Conservation (phyloP, 2,888 invertebrate species). For the Nemapogon koenigi region DNA sequence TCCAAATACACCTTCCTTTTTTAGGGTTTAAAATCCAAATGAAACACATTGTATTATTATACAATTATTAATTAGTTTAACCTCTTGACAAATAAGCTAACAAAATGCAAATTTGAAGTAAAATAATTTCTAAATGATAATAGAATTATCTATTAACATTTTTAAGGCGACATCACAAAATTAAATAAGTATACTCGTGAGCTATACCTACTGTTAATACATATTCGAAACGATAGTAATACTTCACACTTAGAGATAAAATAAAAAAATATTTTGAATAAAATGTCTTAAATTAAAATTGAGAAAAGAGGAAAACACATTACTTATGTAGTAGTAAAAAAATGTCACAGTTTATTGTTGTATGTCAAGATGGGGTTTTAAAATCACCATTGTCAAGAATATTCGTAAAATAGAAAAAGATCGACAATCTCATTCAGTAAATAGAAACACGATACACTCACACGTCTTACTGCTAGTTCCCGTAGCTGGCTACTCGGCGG, state of each 20-base stretch:
- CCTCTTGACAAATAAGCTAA: slow-evolving; percentile 62
- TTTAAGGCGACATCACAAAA: too few relatives aligned
- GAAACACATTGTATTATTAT: not conserved
- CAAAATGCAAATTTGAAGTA: slow-evolving; percentile 44
- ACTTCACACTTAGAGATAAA: too few relatives aligned
- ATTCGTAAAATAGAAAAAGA: slow-evolving; percentile 34
- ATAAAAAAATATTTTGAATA: too few relatives aligned
- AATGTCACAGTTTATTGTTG: too few relatives aligned
- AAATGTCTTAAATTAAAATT: slow-evolving; percentile 35
- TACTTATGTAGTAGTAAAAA: too few relatives aligned
- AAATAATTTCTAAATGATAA: slow-evolving; percentile 33
- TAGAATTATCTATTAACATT: slow-evolving; percentile 35
- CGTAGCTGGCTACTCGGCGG: too few relatives aligned
- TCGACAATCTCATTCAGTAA: slow-evolving; percentile 23
- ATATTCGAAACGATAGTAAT: too few relatives aligned
- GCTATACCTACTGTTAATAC: too few relatives aligned
- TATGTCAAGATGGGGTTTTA: slow-evolving; percentile 34
- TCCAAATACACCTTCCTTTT: not conserved
- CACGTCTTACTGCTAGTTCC: slow-evolving; percentile 47
- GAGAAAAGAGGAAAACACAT: too few relatives aligned
- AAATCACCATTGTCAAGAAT: slow-evolving; percentile 33
- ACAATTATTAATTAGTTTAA: slow-evolving; percentile 48
- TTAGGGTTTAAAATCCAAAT: not conserved
- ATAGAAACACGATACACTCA: slow-evolving; percentile 42
- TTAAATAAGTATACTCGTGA: too few relatives aligned